Base-by-base conservation (phyloP, 2,888 invertebrate species). In the Microplitis deprimator region DNA sequence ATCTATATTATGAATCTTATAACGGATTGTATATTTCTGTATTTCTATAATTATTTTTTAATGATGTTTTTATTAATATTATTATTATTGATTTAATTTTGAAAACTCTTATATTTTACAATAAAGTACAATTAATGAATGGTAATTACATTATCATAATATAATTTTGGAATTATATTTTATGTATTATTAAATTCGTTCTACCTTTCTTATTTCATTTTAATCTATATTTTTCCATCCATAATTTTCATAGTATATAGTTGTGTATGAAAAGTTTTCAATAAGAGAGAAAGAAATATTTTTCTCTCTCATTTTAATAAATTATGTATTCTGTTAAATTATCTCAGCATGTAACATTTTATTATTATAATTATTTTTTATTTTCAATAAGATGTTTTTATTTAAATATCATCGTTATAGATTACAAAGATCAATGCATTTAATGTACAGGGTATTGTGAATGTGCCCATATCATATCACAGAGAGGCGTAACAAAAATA, bases 391-490 rank as follows among this genome's bases (percentile, higher is more conserved):
- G 59, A 61, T 20, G 59, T 60, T 74, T 72, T 62, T 41, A 69
- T 70, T 17, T 16, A 68, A 50, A 50, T 50, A 50, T 50, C 39
- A 61, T 76, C 41, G 67, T 68, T 39, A 60, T 72, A 83, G 84
- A 83, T 84, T 84, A 85, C 82, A 83, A 84, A 84, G 83, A 83
- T 85, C 83, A 85, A 84, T 86, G 84, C 83, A 83, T 85, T 84
- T 85, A 80, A 81, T 80, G 78, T 79, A 87, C 84, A 88, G 87
- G 85, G 83, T 87, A 85, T 84, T 84, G 84, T 88, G 84, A 87
- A 87, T 89, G 89, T 88, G 88, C 89, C 89, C 88, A 86, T 88
- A 86, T 87, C 83, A 85, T 89, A 89, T 89, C 89, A 89, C 89
- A 88, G 89, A 88, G 87, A 89, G 88, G 87, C 87, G 87, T 87